These are phyloP conservation scores for Clarias laeviceps DNA, from an alignment of 2,797 vertebrate species.

Conservation along the genomic window DNA sequence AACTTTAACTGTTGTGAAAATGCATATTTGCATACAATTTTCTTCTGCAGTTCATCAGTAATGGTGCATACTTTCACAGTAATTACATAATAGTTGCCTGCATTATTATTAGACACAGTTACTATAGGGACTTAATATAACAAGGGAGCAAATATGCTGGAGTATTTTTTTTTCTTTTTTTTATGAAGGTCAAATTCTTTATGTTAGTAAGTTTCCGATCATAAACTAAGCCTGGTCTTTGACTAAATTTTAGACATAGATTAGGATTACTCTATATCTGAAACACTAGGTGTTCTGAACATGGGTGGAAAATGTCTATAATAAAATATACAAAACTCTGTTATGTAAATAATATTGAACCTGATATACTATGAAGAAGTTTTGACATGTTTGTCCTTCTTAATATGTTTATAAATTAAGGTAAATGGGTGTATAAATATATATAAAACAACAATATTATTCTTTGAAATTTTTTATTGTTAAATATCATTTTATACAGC, in stretches of 20 bases:
- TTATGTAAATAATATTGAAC: slow-evolving; percentile 36
- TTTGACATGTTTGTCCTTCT: slow-evolving; percentile 34
- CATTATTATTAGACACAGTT: slow-evolving; percentile 10
- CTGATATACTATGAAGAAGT: slow-evolving; percentile 46
- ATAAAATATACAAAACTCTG: slow-evolving; percentile 34
- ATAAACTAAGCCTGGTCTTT: slow-evolving; percentile 5
- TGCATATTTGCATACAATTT: background rate
- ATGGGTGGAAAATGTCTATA: slow-evolving; percentile 22
- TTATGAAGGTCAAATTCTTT: background rate
- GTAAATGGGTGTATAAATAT: slow-evolving; percentile 48
- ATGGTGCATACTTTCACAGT: background rate
- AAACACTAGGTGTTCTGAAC: slow-evolving; percentile 20
- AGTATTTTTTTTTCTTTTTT: background rate
- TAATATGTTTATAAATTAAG: slow-evolving; percentile 27
- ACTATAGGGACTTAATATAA: slow-evolving; percentile 20
- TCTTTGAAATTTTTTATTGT: slow-evolving; percentile 79
- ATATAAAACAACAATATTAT: slow-evolving; percentile 47
- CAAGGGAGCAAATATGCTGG: slow-evolving; percentile 11
- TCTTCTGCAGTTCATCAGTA: background rate
- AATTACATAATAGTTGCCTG: background rate
- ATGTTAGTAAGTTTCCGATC: background rate
- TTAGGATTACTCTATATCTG: background rate
- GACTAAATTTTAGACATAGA: slow-evolving; percentile 9
- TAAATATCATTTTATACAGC: slow-evolving; percentile 80
- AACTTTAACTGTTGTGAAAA: background rate